phyloP scores from a whole-genome alignment of 2,888 invertebrate species.

The Prionchulus punctatus region DNA sequence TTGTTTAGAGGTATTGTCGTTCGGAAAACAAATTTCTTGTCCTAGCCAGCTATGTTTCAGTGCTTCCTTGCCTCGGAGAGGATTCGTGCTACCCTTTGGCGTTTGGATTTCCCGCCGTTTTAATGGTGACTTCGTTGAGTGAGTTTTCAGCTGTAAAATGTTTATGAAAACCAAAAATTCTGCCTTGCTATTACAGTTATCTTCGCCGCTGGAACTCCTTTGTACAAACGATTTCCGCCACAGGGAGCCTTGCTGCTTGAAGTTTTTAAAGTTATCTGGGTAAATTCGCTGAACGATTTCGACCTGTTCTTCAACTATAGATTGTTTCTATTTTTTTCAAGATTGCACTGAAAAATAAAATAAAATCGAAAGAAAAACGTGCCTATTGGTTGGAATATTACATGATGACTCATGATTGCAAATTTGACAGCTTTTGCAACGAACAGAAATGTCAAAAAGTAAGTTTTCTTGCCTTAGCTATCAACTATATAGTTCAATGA shows the following conservation, averaged over 20 bases:
- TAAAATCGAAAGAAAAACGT: slow-evolving; percentile 12
- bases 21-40: too few relatives aligned
- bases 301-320: too few relatives aligned
- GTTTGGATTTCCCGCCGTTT: slow-evolving; percentile 68
- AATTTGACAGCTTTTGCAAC: slow-evolving; percentile 16
- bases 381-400: slow-evolving; percentile 24
- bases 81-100: slow-evolving; percentile 64
- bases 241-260: slow-evolving; percentile 63
- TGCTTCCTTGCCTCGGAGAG: slow-evolving; percentile 25
- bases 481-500: too few relatives aligned
- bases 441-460: slow-evolving; percentile 7
- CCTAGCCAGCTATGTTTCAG: too few relatives aligned
- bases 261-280: too few relatives aligned
- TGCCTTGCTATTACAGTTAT: slow-evolving; percentile 47
- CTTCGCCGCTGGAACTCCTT: slow-evolving; percentile 57
- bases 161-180: background rate
- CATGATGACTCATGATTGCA: slow-evolving; percentile 21
- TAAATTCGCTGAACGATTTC: too few relatives aligned
- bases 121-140: slow-evolving; percentile 68
- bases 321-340: slow-evolving; percentile 13
- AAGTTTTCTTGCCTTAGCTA: background rate
- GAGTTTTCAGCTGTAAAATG: slow-evolving; percentile 25
- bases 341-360: slow-evolving; percentile 17
- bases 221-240: slow-evolving; percentile 60
- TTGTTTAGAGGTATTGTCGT: too few relatives aligned